Conservation (phyloP, 2,113 vertebrate genomes). For the Aviceda subcristata region DNA sequence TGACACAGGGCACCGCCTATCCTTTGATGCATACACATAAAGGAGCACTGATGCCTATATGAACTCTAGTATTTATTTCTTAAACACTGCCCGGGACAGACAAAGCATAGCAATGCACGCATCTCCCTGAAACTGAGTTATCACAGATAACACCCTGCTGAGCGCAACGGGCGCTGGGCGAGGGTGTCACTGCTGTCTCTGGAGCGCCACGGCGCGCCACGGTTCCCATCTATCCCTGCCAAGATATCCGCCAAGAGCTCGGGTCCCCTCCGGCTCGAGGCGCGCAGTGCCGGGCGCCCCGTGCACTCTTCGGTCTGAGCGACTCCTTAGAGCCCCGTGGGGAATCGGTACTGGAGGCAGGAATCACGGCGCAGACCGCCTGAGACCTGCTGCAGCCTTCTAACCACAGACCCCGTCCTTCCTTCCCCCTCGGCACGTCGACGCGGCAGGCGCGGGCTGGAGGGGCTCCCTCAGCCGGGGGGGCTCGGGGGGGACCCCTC, state of each 20-base stretch:
- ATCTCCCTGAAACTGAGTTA: background rate
- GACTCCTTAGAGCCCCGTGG: background rate
- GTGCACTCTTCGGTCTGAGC: background rate
- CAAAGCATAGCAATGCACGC: background rate
- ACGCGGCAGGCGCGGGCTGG: background rate
- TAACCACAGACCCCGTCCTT: background rate
- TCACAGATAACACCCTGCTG: rapidly evolving
- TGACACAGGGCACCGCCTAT: background rate
- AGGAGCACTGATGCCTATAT: background rate
- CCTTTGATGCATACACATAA: background rate
- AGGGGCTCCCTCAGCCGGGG: too few relatives aligned
- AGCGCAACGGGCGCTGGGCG: background rate
- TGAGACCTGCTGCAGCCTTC: background rate
- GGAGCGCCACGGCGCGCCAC: background rate
- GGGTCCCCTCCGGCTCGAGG: background rate
- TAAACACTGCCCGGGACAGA: too few relatives aligned
- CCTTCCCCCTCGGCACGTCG: background rate
- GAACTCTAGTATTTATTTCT: background rate
- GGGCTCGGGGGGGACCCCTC: background rate
- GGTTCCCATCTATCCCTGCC: rapidly evolving
- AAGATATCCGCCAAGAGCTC: background rate
- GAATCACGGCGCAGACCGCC: background rate
- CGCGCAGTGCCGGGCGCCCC: background rate
- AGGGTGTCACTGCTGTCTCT: background rate
- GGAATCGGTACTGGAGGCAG: background rate